Percentiles rank a stretch among this genome's conserved stretches.
Evolutionary conservation across 1,140 invertebrate species (phyloP).

Genomic region (Camponotus pennsylvanicus): DNA sequence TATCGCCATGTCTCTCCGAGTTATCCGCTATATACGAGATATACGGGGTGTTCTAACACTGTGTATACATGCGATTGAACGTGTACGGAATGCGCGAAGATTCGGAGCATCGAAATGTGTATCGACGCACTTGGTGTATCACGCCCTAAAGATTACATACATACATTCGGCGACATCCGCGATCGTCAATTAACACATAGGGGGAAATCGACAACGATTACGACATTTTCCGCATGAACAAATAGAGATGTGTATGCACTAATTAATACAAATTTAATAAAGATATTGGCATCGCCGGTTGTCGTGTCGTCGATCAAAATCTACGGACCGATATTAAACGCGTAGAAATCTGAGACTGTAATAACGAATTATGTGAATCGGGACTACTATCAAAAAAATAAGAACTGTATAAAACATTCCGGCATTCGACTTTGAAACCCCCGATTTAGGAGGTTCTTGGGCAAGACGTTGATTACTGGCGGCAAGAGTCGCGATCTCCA

Average conservation of each 20-base stretch:
- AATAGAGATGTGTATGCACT: slow-evolving; percentile 19
- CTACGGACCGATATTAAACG: background rate
- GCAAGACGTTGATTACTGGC: slow-evolving; percentile 82
- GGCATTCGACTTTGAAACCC: background rate
- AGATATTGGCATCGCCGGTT: background rate
- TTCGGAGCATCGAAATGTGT: slow-evolving; percentile 24
- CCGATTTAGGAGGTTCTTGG: slow-evolving; percentile 79
- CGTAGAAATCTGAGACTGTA: slow-evolving; percentile 18
- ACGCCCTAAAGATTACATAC: background rate
- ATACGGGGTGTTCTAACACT: slow-evolving; percentile 53
- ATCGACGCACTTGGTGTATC: background rate
- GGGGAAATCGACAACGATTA: slow-evolving; percentile 14
- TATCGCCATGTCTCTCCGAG: slow-evolving; percentile 42
- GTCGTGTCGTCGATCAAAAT: background rate
- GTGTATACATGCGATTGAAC: slow-evolving; percentile 35
- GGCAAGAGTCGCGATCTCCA: slow-evolving; percentile 78
- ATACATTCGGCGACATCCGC: slow-evolving; percentile 1
- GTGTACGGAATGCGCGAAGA: slow-evolving; percentile 36
- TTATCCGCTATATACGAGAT: slow-evolving; percentile 32
- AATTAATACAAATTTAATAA: slow-evolving; percentile 23
- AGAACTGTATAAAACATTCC: background rate
- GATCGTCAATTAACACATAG: slow-evolving; percentile 36
- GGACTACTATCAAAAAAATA: slow-evolving; percentile 19
- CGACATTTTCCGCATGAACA: slow-evolving; percentile 22
- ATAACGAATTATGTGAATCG: slow-evolving; percentile 11